These are phyloP conservation scores for Mungos mungo DNA, from an alignment of 2,113 vertebrate species.

Conservation along the genomic window DNA sequence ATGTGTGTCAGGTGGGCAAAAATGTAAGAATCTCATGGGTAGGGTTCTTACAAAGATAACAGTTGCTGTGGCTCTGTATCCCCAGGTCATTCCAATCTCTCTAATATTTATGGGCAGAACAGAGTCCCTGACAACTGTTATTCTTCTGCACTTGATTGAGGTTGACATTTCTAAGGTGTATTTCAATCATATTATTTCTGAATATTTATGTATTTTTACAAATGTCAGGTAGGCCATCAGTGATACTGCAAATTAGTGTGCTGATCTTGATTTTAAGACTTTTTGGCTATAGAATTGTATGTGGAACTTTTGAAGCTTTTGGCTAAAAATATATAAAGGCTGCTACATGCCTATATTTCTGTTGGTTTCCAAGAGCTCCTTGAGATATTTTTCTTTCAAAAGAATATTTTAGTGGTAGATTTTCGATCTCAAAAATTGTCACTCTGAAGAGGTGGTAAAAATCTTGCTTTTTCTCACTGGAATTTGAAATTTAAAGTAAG, in stretches of 20 bases:
- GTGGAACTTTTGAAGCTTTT: background rate
- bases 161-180: background rate
- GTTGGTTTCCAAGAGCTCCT: conserved; percentile 27
- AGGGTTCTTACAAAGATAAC: background rate
- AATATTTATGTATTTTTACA: background rate
- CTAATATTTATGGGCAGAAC: too few relatives aligned
- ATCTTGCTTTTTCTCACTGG: conserved; percentile 23
- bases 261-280: conserved; percentile 24
- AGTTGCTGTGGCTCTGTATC: background rate
- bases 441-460: conserved; percentile 37
- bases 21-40: background rate
- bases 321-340: background rate
- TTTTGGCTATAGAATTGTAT: background rate
- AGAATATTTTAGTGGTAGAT: conserved; percentile 25
- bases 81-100: background rate
- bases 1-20: background rate
- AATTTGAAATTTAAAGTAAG: conserved; percentile 60
- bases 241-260: background rate
- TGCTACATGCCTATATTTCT: background rate
- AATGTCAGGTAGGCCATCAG: background rate
- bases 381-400: conserved; percentile 47
- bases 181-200: background rate
- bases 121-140: background rate
- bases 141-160: background rate
- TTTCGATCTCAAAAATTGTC: conserved; percentile 47